Evolutionary conservation across 2,797 vertebrate genomes (phyloP), one percentile per base, ranked within the genome.

Genomic region (Syngnathus acus): DNA sequence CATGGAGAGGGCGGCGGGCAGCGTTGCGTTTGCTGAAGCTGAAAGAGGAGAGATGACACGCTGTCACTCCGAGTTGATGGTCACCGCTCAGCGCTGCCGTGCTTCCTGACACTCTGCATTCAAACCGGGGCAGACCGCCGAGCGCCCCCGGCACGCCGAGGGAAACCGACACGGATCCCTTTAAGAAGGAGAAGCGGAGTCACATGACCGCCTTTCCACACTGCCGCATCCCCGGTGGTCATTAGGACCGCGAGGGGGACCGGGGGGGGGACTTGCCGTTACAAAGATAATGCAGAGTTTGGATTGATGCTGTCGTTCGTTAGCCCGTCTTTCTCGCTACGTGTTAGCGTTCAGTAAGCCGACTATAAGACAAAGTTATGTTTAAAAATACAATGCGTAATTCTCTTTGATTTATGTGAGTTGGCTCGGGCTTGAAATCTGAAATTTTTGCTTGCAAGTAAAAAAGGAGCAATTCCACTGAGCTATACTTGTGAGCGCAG

Each of bases 51-150:
- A 86, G 76, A 85, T 86, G 88, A 88, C 87, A 82, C 63, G 77
- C 84, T 86, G 88, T 91, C 87, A 86, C 77, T 88, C 82, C 83
- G 81, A 81, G 82, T 87, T 80, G 82, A 86, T 68, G 77, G 85
- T 88, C 86, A 84, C 69, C 48, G 73, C 84, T 87, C 84, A 80
- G 67, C 72, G 77, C 82, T 78, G 77, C 76, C 69, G 80, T 65
- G 77, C 79, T 76, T 84, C 67, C 70, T 82, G 86, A 87, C 86
- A 87, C 79, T 78, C 83, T 74, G 82, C 80, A 79, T 86, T 82
- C 82, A 85, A 78, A 78, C 71, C 61, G 21, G 75, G 75, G 60
- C 67, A 74, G 78, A 68, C 70, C 40, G 65, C 73, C 11, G 77
- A 67, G 74, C 17, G 83, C 84, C 82, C 67, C 74, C 16, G 67